phyloP scores from a whole-genome alignment of 2,797 vertebrate species.

The Eutrigla gurnardus region DNA sequence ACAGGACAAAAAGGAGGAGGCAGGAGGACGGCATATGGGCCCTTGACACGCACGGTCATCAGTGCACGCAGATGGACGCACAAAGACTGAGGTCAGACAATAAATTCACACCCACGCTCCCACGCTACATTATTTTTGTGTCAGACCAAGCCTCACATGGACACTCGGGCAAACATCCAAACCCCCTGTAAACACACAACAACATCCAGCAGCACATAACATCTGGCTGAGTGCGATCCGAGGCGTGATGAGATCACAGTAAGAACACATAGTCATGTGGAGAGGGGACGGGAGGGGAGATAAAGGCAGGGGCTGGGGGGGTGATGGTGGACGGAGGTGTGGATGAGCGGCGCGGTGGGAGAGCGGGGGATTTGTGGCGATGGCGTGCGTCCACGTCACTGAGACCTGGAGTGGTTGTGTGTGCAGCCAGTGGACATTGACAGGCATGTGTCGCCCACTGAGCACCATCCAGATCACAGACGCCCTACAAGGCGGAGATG shows the following conservation, averaged over 20 bases:
- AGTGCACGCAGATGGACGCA: slow-evolving; percentile 55
- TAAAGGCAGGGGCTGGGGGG: slow-evolving; percentile 46
- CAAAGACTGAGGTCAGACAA: slow-evolving; percentile 61
- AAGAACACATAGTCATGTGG: slow-evolving; percentile 54
- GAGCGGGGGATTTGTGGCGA: slow-evolving; percentile 61
- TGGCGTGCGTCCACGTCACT: slow-evolving; percentile 56
- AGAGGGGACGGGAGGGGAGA: slow-evolving; percentile 52
- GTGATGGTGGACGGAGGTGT: slow-evolving; percentile 59
- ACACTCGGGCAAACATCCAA: slow-evolving; percentile 25
- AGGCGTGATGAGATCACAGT: slow-evolving; percentile 67
- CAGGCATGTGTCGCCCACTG: slow-evolving; percentile 76
- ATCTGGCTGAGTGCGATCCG: slow-evolving; percentile 49
- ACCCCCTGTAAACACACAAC: slow-evolving; percentile 44
- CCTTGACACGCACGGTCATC: slow-evolving; percentile 67
- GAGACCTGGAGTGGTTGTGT: slow-evolving; percentile 47
- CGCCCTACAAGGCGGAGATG: slow-evolving; percentile 75
- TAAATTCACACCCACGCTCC: slow-evolving; percentile 68
- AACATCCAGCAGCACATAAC: slow-evolving; percentile 39
- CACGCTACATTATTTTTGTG: slow-evolving; percentile 26
- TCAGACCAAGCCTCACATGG: slow-evolving; percentile 30
- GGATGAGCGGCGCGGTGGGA: slow-evolving; percentile 58
- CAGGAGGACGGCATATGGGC: slow-evolving; percentile 55
- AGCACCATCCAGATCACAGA: slow-evolving; percentile 82
- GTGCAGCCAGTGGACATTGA: slow-evolving; percentile 77
- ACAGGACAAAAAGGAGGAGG: slow-evolving; percentile 52